phyloP scores from a whole-genome alignment of 2,888 invertebrate species.

The Sycophila texana region DNA sequence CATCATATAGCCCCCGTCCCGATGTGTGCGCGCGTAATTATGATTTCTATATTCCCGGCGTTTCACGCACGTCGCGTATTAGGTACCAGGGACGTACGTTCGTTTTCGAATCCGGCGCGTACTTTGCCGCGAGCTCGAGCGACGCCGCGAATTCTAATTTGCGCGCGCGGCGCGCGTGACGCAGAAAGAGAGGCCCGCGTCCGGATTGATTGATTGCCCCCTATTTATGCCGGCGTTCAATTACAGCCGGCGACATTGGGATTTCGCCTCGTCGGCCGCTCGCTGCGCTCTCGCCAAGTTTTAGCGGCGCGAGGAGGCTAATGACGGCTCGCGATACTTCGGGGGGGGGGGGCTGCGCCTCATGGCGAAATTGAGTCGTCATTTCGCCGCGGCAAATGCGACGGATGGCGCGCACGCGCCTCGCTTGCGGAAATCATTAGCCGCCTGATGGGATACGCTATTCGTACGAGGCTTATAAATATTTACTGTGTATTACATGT shows the following conservation, averaged over 20 bases:
- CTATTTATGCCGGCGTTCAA: slow-evolving; percentile 49
- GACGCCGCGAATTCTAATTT: slow-evolving; percentile 52
- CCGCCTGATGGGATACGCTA: no score
- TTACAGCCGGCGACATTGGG: slow-evolving; percentile 12
- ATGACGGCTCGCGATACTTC: no score
- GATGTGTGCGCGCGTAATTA: slow-evolving; percentile 57
- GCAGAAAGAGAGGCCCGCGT: slow-evolving; percentile 9
- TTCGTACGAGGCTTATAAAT: no score
- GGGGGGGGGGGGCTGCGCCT: no score
- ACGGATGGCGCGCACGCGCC: no score
- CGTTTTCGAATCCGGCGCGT: slow-evolving; percentile 27
- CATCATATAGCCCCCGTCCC: background rate
- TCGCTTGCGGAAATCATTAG: no score
- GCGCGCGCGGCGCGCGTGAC: slow-evolving; percentile 32
- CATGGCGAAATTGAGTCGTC: no score
- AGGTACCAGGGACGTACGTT: background rate
- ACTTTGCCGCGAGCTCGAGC: slow-evolving; percentile 36
- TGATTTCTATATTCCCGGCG: slow-evolving; percentile 59
- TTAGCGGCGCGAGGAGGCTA: no score
- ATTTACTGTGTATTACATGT: no score
- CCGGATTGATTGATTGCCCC: slow-evolving; percentile 48
- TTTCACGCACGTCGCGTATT: slow-evolving; percentile 19
- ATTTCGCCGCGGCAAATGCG: no score
- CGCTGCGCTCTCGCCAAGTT: no score
- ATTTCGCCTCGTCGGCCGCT: no score